Base-by-base conservation (phyloP, 2,888 invertebrate species). In the Sminthurides aquaticus region DNA sequence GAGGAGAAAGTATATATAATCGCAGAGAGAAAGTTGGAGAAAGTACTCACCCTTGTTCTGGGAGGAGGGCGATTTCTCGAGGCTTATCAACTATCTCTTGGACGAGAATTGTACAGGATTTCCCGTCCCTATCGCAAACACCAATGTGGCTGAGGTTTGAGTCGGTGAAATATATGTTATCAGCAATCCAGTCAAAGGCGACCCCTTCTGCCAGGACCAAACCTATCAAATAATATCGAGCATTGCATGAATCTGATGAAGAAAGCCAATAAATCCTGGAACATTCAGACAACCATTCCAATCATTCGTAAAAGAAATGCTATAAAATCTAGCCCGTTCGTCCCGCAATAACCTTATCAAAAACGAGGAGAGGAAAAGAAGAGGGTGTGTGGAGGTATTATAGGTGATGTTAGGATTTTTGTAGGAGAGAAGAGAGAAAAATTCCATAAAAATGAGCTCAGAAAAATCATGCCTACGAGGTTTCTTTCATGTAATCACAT, bases 121-220 rank as follows among this genome's bases (percentile, higher is more conserved):
- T 76, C 0, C 87, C 90, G 74, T 87, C 83, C n/a, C 81, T 81
- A 0, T 81, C 82, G 75, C 92, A 92, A 1, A 86, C 91, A 0
- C 85, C 87, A 68, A 92, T 87, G 75, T 86, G 85, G 20, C 84
- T 84, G 71, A 84, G 81, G 48, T 83, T 83, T 0, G 85, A 83
- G 76, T 92, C 92, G 1, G 87, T 87, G 77, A 91, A 90, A 79
- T 91, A 92, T 49, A 93, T 82, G 77, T 91, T 90, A 0, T 84
- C 84, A 0, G 89, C 90, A 5, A 89, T 76, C 85, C 86, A 89
- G 78, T 91, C 91, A 25, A 90, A 80, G 0, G 87, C 86, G 62
- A 91, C 79, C 73, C 89, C 88, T 68, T 89, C 89, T 0, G 89
- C 88, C 2, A 84, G 81, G 66, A 85, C 85, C 0, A 91, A 76